Evolutionary conservation across 2,797 vertebrate species (phyloP), one percentile per base, ranked within the genome.

Genomic region (Eulemur rubriventer): DNA sequence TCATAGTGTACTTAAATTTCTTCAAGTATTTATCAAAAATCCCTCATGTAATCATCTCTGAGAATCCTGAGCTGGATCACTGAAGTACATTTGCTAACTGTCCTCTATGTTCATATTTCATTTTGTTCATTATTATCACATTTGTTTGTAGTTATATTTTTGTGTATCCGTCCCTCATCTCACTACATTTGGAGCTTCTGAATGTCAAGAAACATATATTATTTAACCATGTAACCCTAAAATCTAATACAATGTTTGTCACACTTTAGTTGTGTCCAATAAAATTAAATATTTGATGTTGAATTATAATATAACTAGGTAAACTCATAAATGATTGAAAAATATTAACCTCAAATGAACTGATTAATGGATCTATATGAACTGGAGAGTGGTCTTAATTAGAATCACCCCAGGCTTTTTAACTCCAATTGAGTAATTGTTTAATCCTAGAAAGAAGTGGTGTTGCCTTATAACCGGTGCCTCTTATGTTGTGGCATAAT

Each of bases 401-500:
- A 96, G 82, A 97, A 73, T 89, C 28, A 75, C 33, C 20, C 7
- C n/a, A 81, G 52, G 7, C 1, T 18, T 93, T 96, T 97, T 93
- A 35, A 93, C 28, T 57, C 22, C 75, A 61, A 65, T 50, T 89
- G 72, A 65, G 7, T 94, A 85, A 93, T 35, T 87, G 48, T 78
- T 97, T 81, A 80, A 89, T 94, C 59, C 65, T 92, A 90, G 59
- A 85, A 96, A 86, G 65, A 95, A 95, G 14, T 91, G 63, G 63
- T 65, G 46, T 94, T 59, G 70, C 16, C 70, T 91, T 82, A 63
- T 94, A 55, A 55, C 69, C 85, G 85, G 24, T 75, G 61, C 13
- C 81, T 85, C 70, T 78, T 79, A 79, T 14, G 22, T 55, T 94
- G 33, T 50, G 24, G 16, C 76, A 84, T 80, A 85, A 88, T 59